phyloP scores from a whole-genome alignment of 2,888 invertebrate genomes.

The Bursaphelenchus okinawaensis region DNA sequence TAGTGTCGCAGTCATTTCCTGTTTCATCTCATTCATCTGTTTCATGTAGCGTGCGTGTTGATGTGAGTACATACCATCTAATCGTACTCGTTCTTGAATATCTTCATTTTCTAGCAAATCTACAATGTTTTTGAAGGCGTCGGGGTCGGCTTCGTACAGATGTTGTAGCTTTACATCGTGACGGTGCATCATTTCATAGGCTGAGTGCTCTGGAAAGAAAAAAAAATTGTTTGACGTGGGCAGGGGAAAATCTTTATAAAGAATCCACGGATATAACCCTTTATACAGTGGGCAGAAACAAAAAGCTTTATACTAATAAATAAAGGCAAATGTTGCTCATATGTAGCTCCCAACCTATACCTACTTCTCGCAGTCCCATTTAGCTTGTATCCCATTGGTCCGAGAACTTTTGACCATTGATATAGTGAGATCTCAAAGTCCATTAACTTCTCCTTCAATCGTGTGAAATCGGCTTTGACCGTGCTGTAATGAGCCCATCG shows the following conservation, averaged over 20 bases:
- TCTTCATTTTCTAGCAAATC: conserved; percentile 17
- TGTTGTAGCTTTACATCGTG: conserved; percentile 28
- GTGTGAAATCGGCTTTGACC: conserved; percentile 22
- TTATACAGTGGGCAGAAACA: too few species aligned
- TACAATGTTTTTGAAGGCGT: conserved; percentile 13
- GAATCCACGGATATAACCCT: too few species aligned
- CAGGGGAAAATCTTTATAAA: too few species aligned
- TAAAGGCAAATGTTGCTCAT: too few species aligned
- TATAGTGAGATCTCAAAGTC: conserved; percentile 24
- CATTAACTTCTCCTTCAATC: conserved; percentile 20
- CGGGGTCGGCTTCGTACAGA: conserved; percentile 10
- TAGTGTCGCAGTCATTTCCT: conserved; percentile 36
- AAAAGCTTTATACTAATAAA: too few species aligned
- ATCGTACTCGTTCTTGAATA: conserved; percentile 23
- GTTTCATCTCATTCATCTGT: conserved; percentile 33
- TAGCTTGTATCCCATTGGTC: conserved; percentile 1
- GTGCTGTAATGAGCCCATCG: conserved; percentile 34
- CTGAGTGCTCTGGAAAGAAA: conserved; percentile 32
- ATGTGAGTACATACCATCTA: conserved; percentile 38
- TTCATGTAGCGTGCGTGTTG: conserved; percentile 21
- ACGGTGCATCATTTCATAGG: conserved; percentile 40
- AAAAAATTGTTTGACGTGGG: conserved; percentile 23
- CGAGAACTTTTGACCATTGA: conserved; percentile 35
- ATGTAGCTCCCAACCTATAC: too few species aligned
- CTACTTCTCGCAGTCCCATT: conserved; percentile 15